A percentile compares a stretch with the other conserved stretches of the same genome.
Conservation (phyloP, 92 coral and sea anemone genomes). For the Heteractis magnifica region DNA sequence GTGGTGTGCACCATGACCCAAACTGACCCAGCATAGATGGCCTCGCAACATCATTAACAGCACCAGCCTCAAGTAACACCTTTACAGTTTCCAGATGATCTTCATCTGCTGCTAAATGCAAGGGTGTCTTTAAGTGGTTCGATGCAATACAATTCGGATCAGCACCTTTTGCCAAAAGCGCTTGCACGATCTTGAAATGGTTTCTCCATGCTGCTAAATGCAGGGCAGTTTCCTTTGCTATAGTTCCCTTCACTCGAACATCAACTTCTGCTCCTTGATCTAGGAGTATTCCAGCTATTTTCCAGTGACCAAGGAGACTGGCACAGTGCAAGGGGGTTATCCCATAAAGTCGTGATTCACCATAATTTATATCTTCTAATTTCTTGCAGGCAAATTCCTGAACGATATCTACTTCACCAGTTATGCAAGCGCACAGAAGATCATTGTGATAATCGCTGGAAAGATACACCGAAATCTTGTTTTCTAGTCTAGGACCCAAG, state of each 20-base stretch:
- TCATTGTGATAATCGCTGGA: neutral
- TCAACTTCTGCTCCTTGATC: constrained; percentile 26
- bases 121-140: constrained; percentile 40
- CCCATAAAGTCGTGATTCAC: constrained; percentile 31
- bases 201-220: constrained; percentile 37
- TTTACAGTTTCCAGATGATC: constrained; percentile 24
- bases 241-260: constrained; percentile 19
- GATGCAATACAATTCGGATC: constrained; percentile 37
- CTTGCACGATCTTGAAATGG: constrained; percentile 25
- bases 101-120: constrained; percentile 38
- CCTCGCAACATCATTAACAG: constrained; percentile 21
- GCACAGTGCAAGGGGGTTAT: constrained; percentile 40
- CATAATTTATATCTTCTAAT: constrained; percentile 20
- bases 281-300: constrained; percentile 18
- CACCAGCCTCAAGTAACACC: constrained; percentile 28
- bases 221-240: constrained; percentile 36
- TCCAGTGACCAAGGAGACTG: constrained; percentile 21
- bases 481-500: constrained; percentile 13
- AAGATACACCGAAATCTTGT: constrained; percentile 10
- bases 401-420: constrained; percentile 26
- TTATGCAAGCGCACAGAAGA: constrained; percentile 29
- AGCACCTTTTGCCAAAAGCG: constrained; percentile 35
- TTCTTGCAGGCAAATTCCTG: constrained; percentile 5
- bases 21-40: constrained; percentile 20
- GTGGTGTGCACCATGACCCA: constrained; percentile 41